A percentile compares a stretch with the other conserved stretches of the same genome.
These are phyloP conservation scores for Pelecanus crispus DNA, from an alignment of 2,113 vertebrate genomes.

Conservation along the genomic window DNA sequence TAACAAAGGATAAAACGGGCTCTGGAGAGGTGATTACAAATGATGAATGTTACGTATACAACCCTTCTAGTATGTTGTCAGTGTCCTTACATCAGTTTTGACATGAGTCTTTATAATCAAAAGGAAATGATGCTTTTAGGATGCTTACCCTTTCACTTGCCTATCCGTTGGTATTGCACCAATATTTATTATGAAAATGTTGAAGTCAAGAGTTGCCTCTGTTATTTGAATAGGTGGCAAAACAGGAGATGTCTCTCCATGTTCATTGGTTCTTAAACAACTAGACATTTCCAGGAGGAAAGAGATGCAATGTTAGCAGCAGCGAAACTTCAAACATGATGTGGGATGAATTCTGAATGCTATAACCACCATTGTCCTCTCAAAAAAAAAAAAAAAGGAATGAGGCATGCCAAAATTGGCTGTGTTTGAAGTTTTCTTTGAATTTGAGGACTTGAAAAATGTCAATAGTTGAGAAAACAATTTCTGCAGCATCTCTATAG, in stretches of 20 bases:
- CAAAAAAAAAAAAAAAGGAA: background rate
- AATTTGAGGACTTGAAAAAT: background rate
- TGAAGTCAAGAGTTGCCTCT: background rate
- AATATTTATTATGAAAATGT: background rate
- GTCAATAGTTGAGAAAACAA: background rate
- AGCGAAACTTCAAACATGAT: background rate
- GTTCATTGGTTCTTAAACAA: background rate
- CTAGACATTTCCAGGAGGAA: background rate
- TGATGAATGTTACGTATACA: background rate
- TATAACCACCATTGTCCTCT: background rate
- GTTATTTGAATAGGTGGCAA: background rate
- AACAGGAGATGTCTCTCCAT: background rate
- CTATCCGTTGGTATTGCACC: background rate
- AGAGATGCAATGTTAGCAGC: background rate
- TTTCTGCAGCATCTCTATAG: background rate
- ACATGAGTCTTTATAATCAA: background rate
- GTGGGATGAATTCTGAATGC: background rate
- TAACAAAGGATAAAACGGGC: background rate
- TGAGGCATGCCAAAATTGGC: background rate
- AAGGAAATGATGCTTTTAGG: background rate
- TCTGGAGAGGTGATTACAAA: background rate
- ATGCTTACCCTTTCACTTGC: background rate
- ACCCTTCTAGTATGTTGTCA: background rate
- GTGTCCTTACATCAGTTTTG: background rate
- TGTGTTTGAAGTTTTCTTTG: conserved; percentile 11